Evolutionary conservation across 2,888 invertebrate species (phyloP), one percentile per base, ranked within the genome.

Genomic region (Colostygia pectinataria): DNA sequence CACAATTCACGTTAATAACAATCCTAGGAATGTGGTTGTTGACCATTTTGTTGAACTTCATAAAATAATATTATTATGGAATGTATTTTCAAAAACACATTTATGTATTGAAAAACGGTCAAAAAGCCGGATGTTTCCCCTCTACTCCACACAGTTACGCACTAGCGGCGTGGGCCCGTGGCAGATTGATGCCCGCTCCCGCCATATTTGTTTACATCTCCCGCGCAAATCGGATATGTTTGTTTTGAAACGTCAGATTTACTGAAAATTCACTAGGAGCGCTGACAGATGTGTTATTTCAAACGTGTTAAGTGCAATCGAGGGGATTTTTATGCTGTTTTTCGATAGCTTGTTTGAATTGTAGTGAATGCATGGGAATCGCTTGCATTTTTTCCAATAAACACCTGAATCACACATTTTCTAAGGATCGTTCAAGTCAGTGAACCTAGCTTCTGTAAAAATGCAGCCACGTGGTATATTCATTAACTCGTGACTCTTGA

Each of bases 261-360:
- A 82, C 70, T 71, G 81, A 75, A 84, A 81, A 88, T 89, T 80
- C 83, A 78, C 82, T 82, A 72, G 54, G 57, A 32, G 37, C 83
- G 86, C 78, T 86, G 85, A 89, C 74, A 80, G 80, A 78, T 63
- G 51, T 67, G 73, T 71, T 82, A 66, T 77, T 74, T 66, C 60
- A 59, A 63, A 65, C 55, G 27, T 37, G 50, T 47, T 55, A 47
- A 54, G 43, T 52, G 48, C 47, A 54, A 52, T 53, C 40, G 14
- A 20, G 23, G 15, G 29, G 41, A 54, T 4, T 20, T 55, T 55
- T 54, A 53, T 40, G 46, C 34, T 46, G 50, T 45, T 49, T 43
- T 38, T 34, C 8, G 10, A 43, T 48, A 23, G 33, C 4, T 40
- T 39, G 31, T 43, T 40, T 45, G n/a, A n/a, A n/a, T n/a, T 18